Conservation (phyloP, 2,113 vertebrate genomes). For the Pelobates fuscus region DNA sequence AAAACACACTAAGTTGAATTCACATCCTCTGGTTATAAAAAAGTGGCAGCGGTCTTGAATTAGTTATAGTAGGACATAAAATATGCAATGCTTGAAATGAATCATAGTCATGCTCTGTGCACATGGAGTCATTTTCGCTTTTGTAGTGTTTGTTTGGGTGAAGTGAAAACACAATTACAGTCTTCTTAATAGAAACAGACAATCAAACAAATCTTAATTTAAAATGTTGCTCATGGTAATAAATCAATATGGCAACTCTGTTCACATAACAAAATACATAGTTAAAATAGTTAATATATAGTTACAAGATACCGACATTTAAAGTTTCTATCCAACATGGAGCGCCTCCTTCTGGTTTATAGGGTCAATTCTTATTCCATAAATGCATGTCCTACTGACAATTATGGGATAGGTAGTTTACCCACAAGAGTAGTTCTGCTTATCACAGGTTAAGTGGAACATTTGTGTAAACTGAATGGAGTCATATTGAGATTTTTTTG, state of each 20-base stretch:
- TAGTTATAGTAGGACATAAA: constrained; percentile 70
- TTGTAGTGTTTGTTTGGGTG: constrained; percentile 68
- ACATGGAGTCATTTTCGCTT: constrained; percentile 52
- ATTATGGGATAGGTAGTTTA: too few relatives aligned
- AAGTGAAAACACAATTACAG: constrained; percentile 65
- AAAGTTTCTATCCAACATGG: too few relatives aligned
- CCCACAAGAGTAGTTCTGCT: too few relatives aligned
- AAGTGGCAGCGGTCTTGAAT: constrained; percentile 66
- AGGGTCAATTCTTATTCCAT: too few relatives aligned
- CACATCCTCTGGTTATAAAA: constrained; percentile 69
- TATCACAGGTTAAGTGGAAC: too few relatives aligned
- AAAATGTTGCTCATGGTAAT: constrained; percentile 65
- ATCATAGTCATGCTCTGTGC: constrained; percentile 65
- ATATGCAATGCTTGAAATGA: constrained; percentile 67
- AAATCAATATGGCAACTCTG: constrained; percentile 69
- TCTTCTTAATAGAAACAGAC: constrained; percentile 73
- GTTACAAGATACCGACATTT: too few relatives aligned
- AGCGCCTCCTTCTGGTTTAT: too few relatives aligned
- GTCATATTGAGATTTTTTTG: too few relatives aligned
- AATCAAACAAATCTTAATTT: constrained; percentile 78
- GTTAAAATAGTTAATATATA: too few relatives aligned
- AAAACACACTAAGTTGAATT: constrained; percentile 63
- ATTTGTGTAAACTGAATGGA: too few relatives aligned
- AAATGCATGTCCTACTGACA: too few relatives aligned
- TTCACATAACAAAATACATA: too few relatives aligned